Percentiles rank a stretch among this genome's conserved stretches.
Conservation (phyloP, 2,113 vertebrate genomes). For the Otocyon megalotis region DNA sequence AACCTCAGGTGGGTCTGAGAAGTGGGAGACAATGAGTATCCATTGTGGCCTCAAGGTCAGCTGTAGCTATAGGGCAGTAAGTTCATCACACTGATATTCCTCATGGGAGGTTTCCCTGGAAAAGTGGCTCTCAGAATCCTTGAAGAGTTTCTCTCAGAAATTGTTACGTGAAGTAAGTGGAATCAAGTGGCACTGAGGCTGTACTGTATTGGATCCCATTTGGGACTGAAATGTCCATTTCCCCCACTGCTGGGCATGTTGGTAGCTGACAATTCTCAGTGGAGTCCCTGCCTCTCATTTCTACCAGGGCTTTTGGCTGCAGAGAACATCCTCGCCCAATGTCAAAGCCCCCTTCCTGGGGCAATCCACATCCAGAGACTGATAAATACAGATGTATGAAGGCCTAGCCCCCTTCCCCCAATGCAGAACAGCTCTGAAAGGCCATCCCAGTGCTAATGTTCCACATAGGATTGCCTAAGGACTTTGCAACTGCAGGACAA, state of each 20-base stretch:
- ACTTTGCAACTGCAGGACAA: fast-evolving
- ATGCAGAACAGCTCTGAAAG: fast-evolving
- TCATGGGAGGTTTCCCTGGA: not conserved
- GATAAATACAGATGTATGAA: fast-evolving
- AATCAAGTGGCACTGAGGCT: not conserved
- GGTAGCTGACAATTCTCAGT: fast-evolving
- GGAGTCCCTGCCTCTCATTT: not conserved
- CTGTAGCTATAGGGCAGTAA: fast-evolving
- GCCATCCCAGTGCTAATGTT: not conserved
- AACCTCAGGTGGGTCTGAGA: fast-evolving
- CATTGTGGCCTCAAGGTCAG: fast-evolving
- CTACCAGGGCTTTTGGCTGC: not conserved
- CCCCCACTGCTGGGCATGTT: not conserved
- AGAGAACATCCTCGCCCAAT: not conserved
- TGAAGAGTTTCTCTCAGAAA: not conserved
- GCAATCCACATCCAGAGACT: too few relatives aligned
- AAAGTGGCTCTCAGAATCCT: not conserved
- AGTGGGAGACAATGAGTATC: fast-evolving
- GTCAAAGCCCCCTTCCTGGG: not conserved
- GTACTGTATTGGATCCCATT: fast-evolving
- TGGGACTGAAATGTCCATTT: fast-evolving
- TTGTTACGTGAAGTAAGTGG: fast-evolving
- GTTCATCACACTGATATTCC: fast-evolving
- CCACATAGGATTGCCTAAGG: fast-evolving
- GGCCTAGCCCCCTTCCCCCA: not conserved